Conservation (phyloP, 2,888 invertebrate genomes). For the Epirrhoe tristata region DNA sequence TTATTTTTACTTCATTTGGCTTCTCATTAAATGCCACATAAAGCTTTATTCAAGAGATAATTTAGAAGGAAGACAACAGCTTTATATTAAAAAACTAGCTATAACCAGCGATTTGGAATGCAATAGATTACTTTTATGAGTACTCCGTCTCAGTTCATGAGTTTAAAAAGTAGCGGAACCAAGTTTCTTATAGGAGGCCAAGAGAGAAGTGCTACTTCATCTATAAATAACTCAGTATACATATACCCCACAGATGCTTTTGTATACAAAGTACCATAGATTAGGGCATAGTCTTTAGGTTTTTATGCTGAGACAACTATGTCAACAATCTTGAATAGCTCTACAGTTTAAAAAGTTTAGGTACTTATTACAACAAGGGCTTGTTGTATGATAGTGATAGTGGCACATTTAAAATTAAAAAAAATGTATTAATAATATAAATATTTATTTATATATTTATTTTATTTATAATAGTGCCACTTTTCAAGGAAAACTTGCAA, state of each 20-base stretch:
- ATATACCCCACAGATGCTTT: background rate
- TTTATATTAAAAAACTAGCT: no score
- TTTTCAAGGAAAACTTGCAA: background rate
- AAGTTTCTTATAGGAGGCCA: background rate
- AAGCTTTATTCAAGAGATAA: background rate
- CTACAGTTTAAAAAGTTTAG: no score
- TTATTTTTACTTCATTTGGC: conserved; percentile 59
- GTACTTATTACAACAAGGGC: no score
- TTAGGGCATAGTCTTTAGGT: background rate
- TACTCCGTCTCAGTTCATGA: no score
- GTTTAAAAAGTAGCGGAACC: background rate
- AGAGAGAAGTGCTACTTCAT: background rate
- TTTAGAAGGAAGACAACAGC: background rate
- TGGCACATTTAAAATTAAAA: no score
- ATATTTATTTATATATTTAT: no score
- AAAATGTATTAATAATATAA: no score
- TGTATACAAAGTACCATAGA: background rate
- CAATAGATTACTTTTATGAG: no score
- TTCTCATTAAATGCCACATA: conserved; percentile 41
- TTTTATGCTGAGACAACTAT: background rate
- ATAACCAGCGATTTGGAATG: no score
- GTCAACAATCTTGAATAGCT: background rate
- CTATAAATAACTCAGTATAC: background rate
- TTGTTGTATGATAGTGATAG: no score
- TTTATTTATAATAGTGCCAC: background rate